Percentiles rank a stretch among this genome's conserved stretches.
Evolutionary conservation across 2,113 vertebrate genomes (phyloP).

Genomic region (Columba livia): DNA sequence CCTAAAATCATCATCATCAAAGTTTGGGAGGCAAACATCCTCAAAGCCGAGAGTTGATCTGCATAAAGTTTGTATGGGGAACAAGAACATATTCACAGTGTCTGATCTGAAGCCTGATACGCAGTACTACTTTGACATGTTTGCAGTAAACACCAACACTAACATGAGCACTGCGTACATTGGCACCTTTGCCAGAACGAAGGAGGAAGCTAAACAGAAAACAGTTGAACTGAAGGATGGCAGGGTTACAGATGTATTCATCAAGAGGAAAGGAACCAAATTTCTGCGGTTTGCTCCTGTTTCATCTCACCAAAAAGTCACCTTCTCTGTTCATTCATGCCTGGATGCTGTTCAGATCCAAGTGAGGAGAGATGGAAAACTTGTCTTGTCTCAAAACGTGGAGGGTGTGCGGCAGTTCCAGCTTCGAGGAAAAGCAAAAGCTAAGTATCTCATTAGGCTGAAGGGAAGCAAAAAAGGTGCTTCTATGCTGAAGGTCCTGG

Average conservation of each 20-base stretch:
- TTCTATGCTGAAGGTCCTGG: constrained; percentile 89
- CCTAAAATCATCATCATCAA: constrained; percentile 69
- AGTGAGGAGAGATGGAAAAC: constrained; percentile 91
- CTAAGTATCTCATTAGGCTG: constrained; percentile 91
- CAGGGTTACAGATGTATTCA: constrained; percentile 89
- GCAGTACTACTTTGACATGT: constrained; percentile 97
- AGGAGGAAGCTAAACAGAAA: constrained; percentile 93
- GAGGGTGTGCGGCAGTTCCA: constrained; percentile 93
- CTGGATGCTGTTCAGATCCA: constrained; percentile 90
- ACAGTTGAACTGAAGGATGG: constrained; percentile 92
- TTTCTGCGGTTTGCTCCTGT: constrained; percentile 92
- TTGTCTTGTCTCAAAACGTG: constrained; percentile 89
- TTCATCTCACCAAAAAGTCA: constrained; percentile 93
- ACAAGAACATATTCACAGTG: constrained; percentile 95
- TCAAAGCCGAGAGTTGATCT: constrained; percentile 83
- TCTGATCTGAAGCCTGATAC: constrained; percentile 93
- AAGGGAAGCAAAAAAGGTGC: constrained; percentile 91
- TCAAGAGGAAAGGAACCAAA: constrained; percentile 90
- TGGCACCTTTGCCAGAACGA: constrained; percentile 94
- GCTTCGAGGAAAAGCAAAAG: constrained; percentile 92
- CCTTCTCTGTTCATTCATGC: constrained; percentile 90
- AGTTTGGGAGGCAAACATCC: constrained; percentile 75
- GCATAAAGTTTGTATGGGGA: constrained; percentile 90
- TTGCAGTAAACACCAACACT: constrained; percentile 86
- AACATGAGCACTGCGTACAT: constrained; percentile 94